Conservation (phyloP, 1,140 invertebrate species). For the Cyphomyrmex costatus region DNA sequence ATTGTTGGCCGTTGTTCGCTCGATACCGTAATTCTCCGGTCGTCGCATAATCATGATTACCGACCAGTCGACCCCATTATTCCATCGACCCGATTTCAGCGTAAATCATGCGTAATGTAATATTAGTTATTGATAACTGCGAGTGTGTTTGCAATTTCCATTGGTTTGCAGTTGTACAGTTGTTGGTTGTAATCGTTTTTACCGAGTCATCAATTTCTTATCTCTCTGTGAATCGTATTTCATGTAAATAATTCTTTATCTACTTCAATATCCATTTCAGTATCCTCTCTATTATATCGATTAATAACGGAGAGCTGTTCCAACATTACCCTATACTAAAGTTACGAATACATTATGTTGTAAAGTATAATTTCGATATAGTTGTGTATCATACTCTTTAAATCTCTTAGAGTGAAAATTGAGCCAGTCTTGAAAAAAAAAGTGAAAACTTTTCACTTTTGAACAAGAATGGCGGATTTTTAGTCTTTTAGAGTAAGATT, state of each 20-base stretch:
- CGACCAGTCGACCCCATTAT: conserved; percentile 25
- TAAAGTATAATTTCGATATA: neutral
- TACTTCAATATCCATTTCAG: neutral
- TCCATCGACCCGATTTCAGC: conserved; percentile 36
- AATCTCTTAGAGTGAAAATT: too few species aligned
- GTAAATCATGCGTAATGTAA: conserved; percentile 47
- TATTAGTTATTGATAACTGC: conserved; percentile 43
- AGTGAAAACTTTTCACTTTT: too few species aligned
- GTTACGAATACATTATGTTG: neutral
- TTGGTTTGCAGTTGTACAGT: neutral
- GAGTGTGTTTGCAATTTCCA: conserved; percentile 6
- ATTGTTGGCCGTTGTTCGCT: neutral
- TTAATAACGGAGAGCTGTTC: neutral
- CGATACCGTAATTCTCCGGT: conserved; percentile 29
- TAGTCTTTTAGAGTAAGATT: too few species aligned
- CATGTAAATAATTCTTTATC: conserved; percentile 8
- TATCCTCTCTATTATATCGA: neutral
- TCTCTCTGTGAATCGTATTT: neutral
- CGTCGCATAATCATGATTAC: conserved; percentile 44
- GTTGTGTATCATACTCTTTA: neutral
- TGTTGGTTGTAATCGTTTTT: conserved; percentile 20
- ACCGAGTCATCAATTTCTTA: conserved; percentile 33
- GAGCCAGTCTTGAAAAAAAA: too few species aligned
- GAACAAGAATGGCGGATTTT: too few species aligned
- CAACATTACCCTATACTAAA: too few species aligned